A percentile compares a stretch with the other conserved stretches of the same genome.
Conservation (phyloP, 2,888 invertebrate genomes). For the Agonum fuliginosum region DNA sequence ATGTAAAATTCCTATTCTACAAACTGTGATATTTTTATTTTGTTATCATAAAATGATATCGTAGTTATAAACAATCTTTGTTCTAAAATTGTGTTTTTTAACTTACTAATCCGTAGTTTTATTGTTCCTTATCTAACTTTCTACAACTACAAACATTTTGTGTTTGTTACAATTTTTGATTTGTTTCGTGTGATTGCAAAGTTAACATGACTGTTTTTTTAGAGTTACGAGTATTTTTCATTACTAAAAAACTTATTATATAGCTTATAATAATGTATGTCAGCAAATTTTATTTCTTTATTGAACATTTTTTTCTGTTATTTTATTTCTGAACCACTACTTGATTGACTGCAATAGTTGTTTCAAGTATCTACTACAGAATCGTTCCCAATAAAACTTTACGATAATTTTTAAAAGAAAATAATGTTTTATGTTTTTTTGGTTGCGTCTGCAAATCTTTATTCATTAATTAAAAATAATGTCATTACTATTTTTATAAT, state of each 20-base stretch:
- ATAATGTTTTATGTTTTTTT: not conserved
- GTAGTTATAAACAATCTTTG: too few relatives aligned
- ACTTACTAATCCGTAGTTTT: too few relatives aligned
- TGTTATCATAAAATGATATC: too few relatives aligned
- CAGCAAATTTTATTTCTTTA: not conserved
- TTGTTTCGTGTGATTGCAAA: too few relatives aligned
- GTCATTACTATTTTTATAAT: not conserved
- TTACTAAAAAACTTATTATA: too few relatives aligned
- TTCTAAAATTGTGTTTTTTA: too few relatives aligned
- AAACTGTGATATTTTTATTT: not conserved
- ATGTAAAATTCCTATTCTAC: not conserved
- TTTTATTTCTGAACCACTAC: not conserved
- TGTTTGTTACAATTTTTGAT: too few relatives aligned
- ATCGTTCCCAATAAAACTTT: not conserved
- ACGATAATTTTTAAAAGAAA: not conserved
- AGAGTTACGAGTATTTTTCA: too few relatives aligned
- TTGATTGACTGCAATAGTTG: slow-evolving; percentile 3
- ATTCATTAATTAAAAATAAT: not conserved
- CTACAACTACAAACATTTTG: too few relatives aligned
- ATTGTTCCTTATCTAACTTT: too few relatives aligned
- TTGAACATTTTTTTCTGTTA: not conserved
- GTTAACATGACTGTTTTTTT: too few relatives aligned
- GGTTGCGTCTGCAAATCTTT: not conserved
- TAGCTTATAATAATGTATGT: not conserved
- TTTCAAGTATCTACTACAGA: slow-evolving; percentile 50